Evolutionary conservation across 2,797 vertebrate species (phyloP), one percentile per base, ranked within the genome.

Genomic region (Sebastes iracundus): DNA sequence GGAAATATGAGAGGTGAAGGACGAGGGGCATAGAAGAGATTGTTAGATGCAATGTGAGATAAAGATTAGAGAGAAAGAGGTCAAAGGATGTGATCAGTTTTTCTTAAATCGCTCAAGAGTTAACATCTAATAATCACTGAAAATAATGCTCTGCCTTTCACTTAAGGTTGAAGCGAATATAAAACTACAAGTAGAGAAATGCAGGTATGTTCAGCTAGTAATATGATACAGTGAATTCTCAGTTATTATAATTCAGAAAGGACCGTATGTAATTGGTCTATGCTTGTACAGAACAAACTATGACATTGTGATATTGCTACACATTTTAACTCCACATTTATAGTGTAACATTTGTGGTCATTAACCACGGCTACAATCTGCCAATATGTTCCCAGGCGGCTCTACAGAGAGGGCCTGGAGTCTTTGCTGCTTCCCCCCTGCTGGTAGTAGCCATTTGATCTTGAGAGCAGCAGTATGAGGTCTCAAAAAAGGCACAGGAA

Each of bases 401-500:
- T 63, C 16, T 27, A 72, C 12, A 62, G 35, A 58, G 9, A 56
- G 25, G 9, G 30, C 23, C 42, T 30, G 42, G 22, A 3, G 16
- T 38, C 4, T 58, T 18, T 35, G 12, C 8, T 69, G 13, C 56
- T 25, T 52, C 22, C 22, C 27, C 20, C 20, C 61, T 65, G 69
- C 65, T 83, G 59, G 23, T 6, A 38, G 30, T 22, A 72, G 58
- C 30, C 8, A 62, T 75, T 74, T 67, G n/a, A 67, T 65, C 18
- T 62, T 27, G 42, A 82, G n/a, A 68, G 56, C 38, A 77, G 46
- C 33, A 49, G 28, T 79, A 14, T 20, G 14, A 71, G 59, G 23
- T 58, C 52, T 69, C 7, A n/a, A 25, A 22, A 16, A 66, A 42
- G 52, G 16, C 38, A 61, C 23, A 72, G 20, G 59, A 72, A 74